Evolutionary conservation across 92 coral and sea anemone genomes (phyloP), one percentile per base, ranked within the genome.

Genomic region (Phymanthus crucifer): DNA sequence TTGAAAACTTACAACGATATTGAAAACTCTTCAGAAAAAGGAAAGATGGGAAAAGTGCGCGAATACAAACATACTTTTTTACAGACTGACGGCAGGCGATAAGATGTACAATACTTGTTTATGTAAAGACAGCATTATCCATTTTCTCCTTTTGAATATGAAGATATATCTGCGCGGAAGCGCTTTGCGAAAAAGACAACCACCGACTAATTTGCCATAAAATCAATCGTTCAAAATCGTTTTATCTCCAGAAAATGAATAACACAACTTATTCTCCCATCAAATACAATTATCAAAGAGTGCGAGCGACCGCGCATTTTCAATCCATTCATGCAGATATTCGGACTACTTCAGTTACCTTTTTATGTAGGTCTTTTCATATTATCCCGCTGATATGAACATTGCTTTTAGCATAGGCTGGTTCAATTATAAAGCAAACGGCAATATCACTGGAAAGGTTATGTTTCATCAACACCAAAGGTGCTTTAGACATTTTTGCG

Each of bases 201-300:
- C n/a, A 54, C 64, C 64, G 64, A 54, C 64, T 54, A 54, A 54
- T 54, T 54, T 54, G 64, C 13, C 64, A 54, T 54, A 19, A 48
- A 19, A 54, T 54, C 64, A 27, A 19, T 19, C 27, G 10, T 54
- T 21, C 24, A 54, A 54, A 21, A 43, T 43, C 13, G 48, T 43
- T 54, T 54, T 54, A 54, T 54, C 64, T 54, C 64, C 21, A 54
- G 9, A n/a, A 54, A 54, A 21, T 19, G 26, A 21, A n/a, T n/a
- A 54, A 54, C 21, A 54, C 64, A 54, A 54, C 4, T 54, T 27
- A 1, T 19, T 54, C n/a, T 54, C 27, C 29, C 57, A 3, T 48
- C 29, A 54, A 54, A 54, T 21, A 54, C n/a, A 2, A 54, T 50
- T 43, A 43, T 43, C 48, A 43, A 43, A 43, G 48, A 43, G 48